A percentile compares a stretch with the other conserved stretches of the same genome.
These are phyloP conservation scores for Acropora yongei DNA, from an alignment of 64 coral and sea anemone genomes.

Conservation along the genomic window DNA sequence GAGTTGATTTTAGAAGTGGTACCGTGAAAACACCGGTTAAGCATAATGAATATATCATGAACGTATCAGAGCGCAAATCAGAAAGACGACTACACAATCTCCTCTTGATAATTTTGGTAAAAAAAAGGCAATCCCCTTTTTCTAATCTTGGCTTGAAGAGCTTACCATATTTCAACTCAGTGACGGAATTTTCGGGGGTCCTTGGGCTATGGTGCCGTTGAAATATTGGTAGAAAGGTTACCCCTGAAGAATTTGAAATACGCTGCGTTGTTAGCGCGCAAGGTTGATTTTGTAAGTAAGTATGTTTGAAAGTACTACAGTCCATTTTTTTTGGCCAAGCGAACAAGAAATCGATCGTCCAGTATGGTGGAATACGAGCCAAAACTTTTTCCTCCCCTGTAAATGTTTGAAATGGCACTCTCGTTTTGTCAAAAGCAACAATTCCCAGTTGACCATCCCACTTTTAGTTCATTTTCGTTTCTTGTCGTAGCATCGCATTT, in stretches of 20 bases:
- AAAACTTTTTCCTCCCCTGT: background rate
- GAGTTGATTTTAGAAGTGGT: conserved; percentile 15
- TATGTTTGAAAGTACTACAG: background rate
- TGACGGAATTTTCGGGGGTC: background rate
- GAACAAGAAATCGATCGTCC: background rate
- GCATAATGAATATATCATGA: conserved; percentile 49
- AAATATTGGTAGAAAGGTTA: background rate
- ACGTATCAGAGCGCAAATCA: background rate
- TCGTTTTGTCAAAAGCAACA: too few species aligned
- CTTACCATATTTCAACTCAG: background rate
- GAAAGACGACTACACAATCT: conserved; percentile 2
- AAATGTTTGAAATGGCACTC: background rate
- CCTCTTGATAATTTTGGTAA: background rate
- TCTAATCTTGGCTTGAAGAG: background rate
- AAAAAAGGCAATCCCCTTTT: background rate
- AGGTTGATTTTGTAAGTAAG: background rate
- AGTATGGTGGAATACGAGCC: background rate
- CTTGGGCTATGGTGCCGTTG: conserved; percentile 2
- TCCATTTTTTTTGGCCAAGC: background rate
- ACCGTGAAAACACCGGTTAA: conserved; percentile 47
- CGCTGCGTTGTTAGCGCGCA: background rate
- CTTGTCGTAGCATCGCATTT: background rate
- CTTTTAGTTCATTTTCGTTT: background rate
- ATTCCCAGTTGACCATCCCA: background rate
- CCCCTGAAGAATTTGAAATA: conserved; percentile 31